These are phyloP conservation scores for Habropoda laboriosa DNA, from an alignment of 1,140 invertebrate genomes.

Conservation along the genomic window DNA sequence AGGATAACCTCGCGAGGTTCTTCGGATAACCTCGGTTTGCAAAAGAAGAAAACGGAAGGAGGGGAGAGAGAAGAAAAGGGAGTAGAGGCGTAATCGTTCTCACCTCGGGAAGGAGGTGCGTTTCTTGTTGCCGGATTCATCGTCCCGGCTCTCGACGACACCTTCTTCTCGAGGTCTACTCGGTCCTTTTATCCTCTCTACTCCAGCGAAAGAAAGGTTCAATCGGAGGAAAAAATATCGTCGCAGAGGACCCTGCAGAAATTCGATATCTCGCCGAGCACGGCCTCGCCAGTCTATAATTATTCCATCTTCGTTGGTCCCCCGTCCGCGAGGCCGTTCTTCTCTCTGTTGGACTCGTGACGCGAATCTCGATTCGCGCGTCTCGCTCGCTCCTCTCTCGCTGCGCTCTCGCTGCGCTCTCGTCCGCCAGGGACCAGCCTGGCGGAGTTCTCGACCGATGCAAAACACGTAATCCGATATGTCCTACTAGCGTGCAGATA, in stretches of 20 bases:
- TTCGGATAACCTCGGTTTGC: slow-evolving; percentile 61
- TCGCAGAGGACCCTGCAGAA: slow-evolving; percentile 56
- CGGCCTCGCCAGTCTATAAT: slow-evolving; percentile 61
- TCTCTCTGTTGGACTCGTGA: not conserved
- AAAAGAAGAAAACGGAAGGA: slow-evolving; percentile 44
- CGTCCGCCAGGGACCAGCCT: not conserved
- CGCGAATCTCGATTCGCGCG: slow-evolving; percentile 16
- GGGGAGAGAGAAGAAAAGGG: not conserved
- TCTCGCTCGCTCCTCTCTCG: not conserved
- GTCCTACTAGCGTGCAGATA: slow-evolving; percentile 73
- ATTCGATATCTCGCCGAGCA: slow-evolving; percentile 66
- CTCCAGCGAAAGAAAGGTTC: slow-evolving; percentile 42
- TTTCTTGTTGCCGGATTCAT: slow-evolving; percentile 42
- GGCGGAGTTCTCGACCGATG: slow-evolving; percentile 51
- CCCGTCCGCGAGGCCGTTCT: slow-evolving; percentile 7
- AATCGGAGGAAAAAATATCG: slow-evolving; percentile 54
- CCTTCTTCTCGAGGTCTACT: slow-evolving; percentile 22
- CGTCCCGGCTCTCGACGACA: slow-evolving; percentile 6
- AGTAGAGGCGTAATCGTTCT: slow-evolving; percentile 55
- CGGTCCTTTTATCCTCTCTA: slow-evolving; percentile 1
- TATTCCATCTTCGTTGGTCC: slow-evolving; percentile 62
- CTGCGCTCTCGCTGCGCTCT: too few relatives aligned
- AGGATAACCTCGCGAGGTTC: slow-evolving; percentile 70
- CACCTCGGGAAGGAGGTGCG: slow-evolving; percentile 37
- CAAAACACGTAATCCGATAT: slow-evolving; percentile 76